Conservation (phyloP, 2,113 vertebrate genomes). For the Brevimyrus niger region DNA sequence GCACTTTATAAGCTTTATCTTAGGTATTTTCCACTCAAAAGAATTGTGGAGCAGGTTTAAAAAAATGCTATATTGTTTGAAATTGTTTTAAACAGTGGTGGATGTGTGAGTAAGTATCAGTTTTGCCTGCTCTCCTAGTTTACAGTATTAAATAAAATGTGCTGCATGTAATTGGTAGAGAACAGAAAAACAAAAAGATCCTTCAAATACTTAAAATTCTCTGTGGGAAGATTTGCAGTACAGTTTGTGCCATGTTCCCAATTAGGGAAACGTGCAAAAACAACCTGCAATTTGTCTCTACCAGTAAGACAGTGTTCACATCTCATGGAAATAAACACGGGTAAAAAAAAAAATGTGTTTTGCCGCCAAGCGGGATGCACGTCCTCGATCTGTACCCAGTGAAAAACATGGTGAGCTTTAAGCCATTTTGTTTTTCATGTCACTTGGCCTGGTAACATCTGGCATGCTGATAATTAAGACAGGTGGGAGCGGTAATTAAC, state of each 20-base stretch:
- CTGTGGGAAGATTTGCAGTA: conserved; percentile 19
- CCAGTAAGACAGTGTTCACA: not conserved
- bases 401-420: conserved; percentile 25
- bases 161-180: not conserved
- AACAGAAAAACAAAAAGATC: not conserved
- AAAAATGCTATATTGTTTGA: not conserved
- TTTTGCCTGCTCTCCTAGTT: not conserved
- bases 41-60: not conserved
- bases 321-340: not conserved
- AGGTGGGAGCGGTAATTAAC: conserved; percentile 28
- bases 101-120: not conserved
- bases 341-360: not conserved
- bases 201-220: conserved; percentile 8
- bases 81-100: not conserved
- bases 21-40: not conserved
- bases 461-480: conserved; percentile 24
- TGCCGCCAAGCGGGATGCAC: not conserved
- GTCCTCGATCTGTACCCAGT: not conserved
- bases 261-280: conserved; percentile 34
- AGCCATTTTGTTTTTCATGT: conserved; percentile 21
- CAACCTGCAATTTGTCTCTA: conserved; percentile 9
- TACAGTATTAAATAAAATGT: not conserved
- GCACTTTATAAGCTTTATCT: not conserved
- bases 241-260: conserved; percentile 43
- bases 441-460: conserved; percentile 25